Evolutionary conservation across 2,888 invertebrate species (phyloP), one percentile per base, ranked within the genome.

Genomic region (Argyra leucocephala): DNA sequence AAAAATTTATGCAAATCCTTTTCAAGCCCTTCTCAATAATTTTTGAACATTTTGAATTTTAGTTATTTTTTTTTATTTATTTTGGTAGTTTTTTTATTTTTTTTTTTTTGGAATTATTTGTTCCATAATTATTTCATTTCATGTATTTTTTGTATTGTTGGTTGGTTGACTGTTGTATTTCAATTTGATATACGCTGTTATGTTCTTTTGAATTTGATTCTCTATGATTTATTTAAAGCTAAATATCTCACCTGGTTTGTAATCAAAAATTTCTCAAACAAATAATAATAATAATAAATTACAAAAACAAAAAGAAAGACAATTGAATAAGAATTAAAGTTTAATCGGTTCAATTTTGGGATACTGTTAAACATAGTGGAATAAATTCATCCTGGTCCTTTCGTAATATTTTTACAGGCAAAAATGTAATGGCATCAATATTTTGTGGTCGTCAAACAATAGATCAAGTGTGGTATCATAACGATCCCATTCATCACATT

Each of bases 141-240:
- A 26, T 31, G 1, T 31, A 31, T 31, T 31, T 31, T 31, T 3
- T 7, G 7, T 31, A 31, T 31, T 31, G 7, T 2, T 31, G 10
- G 7, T 31, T 10, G 1, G 31, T 31, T 26, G 7, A 31, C 12
- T 31, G 12, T 31, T 31, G 31, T 31, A 10, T 31, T 31, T 31
- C 31, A 31, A 48, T 48, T 15, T 48, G 48, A 48, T 48, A 18
- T 48, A n/a, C n/a, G 48, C 48, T 48, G 48, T 18, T 48, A 48
- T 48, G 48, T 18, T 48, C 18, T 48, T 18, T 48, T 18, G 48
- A 15, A 5, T 48, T 5, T 48, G 48, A 48, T 48, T 48, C 18
- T 48, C 48, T 48, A 48, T 48, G n/a, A 48, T 48, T 48, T 48
- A 48, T 48, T 48, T 18, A 48, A 48, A 48, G 48, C n/a, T 48